Percentiles rank a stretch among this genome's conserved stretches.
phyloP scores from a whole-genome alignment of 2,888 invertebrate genomes.

The Nomada lathburiana region DNA sequence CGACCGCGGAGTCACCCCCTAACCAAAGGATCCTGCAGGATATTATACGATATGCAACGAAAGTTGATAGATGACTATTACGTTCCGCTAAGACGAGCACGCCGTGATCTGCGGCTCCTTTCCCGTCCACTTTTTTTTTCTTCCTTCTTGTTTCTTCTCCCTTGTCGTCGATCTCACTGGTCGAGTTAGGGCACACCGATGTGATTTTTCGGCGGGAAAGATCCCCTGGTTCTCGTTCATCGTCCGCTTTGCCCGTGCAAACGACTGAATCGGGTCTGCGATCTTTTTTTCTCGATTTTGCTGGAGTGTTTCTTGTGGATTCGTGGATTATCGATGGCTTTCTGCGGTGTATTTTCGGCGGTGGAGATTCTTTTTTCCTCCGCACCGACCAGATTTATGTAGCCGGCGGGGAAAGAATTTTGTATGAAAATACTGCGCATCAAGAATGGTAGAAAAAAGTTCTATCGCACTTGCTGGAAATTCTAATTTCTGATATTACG shows the following conservation, averaged over 20 bases:
- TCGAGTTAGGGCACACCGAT: conserved; percentile 34
- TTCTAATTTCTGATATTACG: too few relatives aligned
- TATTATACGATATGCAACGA: conserved; percentile 81
- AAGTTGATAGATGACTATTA: conserved; percentile 82
- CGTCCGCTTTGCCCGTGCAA: conserved; percentile 21
- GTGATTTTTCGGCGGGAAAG: conserved; percentile 57
- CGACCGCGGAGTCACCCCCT: conserved; percentile 52
- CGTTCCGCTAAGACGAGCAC: conserved; percentile 78
- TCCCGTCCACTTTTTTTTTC: conserved; percentile 17
- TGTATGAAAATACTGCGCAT: too few relatives aligned
- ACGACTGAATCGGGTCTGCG: conserved; percentile 19
- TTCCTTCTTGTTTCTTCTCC: background rate
- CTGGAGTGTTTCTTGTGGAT: background rate
- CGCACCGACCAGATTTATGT: background rate
- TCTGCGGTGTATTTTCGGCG: background rate
- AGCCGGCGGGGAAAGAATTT: background rate
- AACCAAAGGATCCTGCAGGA: conserved; percentile 77
- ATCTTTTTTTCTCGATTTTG: conserved; percentile 27
- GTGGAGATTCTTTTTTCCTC: background rate
- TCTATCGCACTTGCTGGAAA: too few relatives aligned
- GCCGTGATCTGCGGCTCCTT: conserved; percentile 50
- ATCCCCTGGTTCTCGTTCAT: conserved; percentile 51
- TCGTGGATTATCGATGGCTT: background rate
- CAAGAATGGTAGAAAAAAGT: too few relatives aligned
- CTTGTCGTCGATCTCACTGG: background rate